Evolutionary conservation across 2,888 invertebrate species (phyloP), one percentile per base, ranked within the genome.

Genomic region (Serripes groenlandicus): DNA sequence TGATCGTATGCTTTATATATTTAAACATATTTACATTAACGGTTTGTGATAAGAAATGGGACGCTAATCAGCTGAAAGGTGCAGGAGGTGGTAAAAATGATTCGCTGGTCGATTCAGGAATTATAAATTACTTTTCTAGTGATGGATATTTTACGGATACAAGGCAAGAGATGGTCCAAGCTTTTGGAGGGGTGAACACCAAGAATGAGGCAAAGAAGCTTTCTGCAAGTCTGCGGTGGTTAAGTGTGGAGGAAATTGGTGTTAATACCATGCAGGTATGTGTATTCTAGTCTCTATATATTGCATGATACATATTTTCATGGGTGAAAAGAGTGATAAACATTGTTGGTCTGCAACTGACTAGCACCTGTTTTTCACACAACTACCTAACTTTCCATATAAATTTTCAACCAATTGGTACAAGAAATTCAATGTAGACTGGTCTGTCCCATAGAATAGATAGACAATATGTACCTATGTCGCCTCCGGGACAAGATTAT

Each of bases 191-290:
- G 34, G 91, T 94, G 62, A 78, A 87, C 37, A 91, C 94, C 52
- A 86, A 91, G 64, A 89, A 91, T 54, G 93, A 93, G 79, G 93
- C 93, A 1, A 89, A 90, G 66, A 91, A 90, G 76, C 82, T 95
- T 34, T 93, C 94, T 5, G 90, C 91, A 18, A 92, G 92, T 76
- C 83, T 95, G 1, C 83, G 94, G 56, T 90, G 91, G 87, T 85
- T 95, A 3, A 93, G 92, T 76, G 95, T 95, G 90, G 94, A 95
- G 82, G 95, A 95, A 90, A 90, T 95, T 68, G 94, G 94, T 77
- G 93, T 95, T 34, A 93, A 94, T 21, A 90, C 90, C 9, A 94
- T 95, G 94, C 95, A 95, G 94, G 95, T 94, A 81, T 56, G 72
- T 70, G 18, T 42, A 11, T 42, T 9, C 18, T 42, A 11, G n/a